Percentiles rank a stretch among this genome's conserved stretches.
phyloP scores from a whole-genome alignment of 2,113 vertebrate genomes.

The Edolisoma coerulescens region DNA sequence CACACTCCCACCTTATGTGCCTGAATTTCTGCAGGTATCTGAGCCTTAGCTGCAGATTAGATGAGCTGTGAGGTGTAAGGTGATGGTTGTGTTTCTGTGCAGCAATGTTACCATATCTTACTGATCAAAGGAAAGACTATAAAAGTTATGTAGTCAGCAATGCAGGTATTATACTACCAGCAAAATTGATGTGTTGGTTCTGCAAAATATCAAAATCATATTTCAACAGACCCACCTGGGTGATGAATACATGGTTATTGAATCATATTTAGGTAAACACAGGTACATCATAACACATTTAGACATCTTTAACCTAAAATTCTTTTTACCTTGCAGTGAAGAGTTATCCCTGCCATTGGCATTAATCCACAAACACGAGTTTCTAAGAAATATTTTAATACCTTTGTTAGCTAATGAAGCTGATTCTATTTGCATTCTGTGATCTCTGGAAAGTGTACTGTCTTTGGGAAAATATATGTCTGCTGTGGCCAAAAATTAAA shows the following conservation, averaged over 20 bases:
- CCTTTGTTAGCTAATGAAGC: background rate
- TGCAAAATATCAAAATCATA: background rate
- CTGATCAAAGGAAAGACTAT: background rate
- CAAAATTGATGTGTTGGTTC: background rate
- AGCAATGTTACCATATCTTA: background rate
- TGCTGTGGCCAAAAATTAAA: background rate
- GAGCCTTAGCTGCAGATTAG: background rate
- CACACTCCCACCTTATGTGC: background rate
- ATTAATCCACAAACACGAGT: background rate
- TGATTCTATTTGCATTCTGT: background rate
- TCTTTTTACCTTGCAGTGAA: background rate
- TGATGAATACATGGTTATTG: background rate
- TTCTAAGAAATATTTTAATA: background rate
- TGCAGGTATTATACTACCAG: background rate
- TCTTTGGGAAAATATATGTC: background rate
- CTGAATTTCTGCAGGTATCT: background rate
- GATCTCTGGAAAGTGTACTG: background rate
- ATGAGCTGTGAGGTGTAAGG: accelerated
- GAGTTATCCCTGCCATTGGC: background rate
- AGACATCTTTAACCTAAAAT: background rate
- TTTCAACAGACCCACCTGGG: background rate
- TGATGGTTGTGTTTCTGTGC: background rate
- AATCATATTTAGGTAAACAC: background rate
- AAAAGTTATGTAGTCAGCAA: background rate
- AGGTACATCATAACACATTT: background rate